Percentiles rank a stretch among this genome's conserved stretches.
These are phyloP conservation scores for Elachura formosa DNA, from an alignment of 2,113 vertebrate species.

Conservation along the genomic window DNA sequence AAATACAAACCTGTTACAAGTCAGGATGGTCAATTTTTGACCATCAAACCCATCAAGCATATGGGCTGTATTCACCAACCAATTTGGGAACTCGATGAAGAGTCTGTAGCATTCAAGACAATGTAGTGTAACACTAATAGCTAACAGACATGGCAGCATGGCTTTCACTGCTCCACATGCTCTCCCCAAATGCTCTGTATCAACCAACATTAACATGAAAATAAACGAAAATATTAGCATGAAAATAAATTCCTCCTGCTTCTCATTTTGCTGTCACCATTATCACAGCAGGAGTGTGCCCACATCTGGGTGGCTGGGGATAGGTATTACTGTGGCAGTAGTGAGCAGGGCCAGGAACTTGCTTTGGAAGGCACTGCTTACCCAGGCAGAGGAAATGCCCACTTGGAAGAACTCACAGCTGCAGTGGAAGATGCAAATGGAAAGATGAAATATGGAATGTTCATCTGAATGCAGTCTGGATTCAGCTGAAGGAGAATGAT, in stretches of 20 bases:
- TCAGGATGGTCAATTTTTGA: neutral
- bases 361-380: neutral
- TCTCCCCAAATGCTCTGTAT: neutral
- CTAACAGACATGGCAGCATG: neutral
- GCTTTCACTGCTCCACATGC: neutral
- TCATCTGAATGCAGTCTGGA: neutral
- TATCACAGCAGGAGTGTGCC: accelerated
- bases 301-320: neutral
- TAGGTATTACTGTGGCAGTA: neutral
- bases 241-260: neutral
- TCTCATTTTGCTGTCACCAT: neutral
- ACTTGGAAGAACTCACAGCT: neutral
- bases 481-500: neutral
- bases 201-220: neutral
- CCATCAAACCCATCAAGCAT: neutral
- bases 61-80: neutral
- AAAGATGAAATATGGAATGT: neutral
- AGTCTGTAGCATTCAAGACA: neutral
- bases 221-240: neutral
- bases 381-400: neutral
- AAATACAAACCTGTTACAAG: neutral
- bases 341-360: neutral
- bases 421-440: neutral
- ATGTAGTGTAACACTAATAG: accelerated
- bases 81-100: neutral